phyloP scores from a whole-genome alignment of 53 echinoderm and acorn worm species.

The Astropecten irregularis region DNA sequence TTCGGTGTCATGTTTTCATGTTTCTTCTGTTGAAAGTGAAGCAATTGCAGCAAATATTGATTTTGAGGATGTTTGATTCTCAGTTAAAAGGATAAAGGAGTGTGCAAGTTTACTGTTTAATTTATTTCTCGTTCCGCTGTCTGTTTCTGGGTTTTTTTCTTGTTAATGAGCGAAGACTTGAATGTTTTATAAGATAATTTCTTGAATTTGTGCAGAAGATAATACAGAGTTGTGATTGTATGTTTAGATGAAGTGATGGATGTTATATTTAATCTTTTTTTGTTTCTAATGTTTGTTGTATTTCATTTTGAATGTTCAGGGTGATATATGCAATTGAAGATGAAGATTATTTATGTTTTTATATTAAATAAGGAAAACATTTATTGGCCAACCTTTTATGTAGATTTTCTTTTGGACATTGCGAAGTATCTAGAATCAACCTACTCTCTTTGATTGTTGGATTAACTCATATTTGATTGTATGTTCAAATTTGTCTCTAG shows the following conservation, averaged over 20 bases:
- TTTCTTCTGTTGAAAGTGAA: neutral
- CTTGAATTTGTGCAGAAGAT: too few species aligned
- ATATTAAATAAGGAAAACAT: neutral
- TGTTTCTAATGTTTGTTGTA: neutral
- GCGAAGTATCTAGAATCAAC: neutral
- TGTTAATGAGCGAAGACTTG: too few species aligned
- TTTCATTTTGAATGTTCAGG: slow-evolving; percentile 17
- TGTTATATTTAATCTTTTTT: slow-evolving; percentile 16
- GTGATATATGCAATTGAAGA: neutral
- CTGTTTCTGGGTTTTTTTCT: too few species aligned
- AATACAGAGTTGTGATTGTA: too few species aligned
- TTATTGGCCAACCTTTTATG: slow-evolving; percentile 8
- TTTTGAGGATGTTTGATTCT: too few species aligned
- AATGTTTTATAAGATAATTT: too few species aligned
- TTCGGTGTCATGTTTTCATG: neutral
- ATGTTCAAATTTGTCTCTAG: neutral
- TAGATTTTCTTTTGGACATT: neutral
- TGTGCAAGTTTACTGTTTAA: too few species aligned
- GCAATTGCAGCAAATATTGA: too few species aligned
- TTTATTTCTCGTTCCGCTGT: too few species aligned
- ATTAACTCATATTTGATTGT: too few species aligned
- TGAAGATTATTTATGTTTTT: neutral
- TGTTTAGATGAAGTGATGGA: neutral
- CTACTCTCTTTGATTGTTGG: neutral
- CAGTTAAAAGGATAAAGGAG: too few species aligned